Conservation (phyloP, 2,113 vertebrate species). For the Hemicordylus capensis region DNA sequence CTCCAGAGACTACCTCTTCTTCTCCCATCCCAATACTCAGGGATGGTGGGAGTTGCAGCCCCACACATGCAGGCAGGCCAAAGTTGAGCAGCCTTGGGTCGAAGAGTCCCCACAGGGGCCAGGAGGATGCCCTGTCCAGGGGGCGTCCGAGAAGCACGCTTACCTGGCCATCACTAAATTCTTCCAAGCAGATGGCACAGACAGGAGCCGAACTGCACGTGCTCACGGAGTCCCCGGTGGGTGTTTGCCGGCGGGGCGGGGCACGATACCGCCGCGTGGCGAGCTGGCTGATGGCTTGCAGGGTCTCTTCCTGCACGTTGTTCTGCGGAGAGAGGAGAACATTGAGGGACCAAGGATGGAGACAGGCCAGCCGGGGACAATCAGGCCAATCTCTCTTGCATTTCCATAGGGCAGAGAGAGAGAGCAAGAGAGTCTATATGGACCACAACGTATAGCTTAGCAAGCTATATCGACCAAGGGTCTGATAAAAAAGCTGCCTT, state of each 20-base stretch:
- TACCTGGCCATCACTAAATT: slow-evolving; percentile 97
- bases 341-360: neutral
- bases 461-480: too few species aligned
- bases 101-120: neutral
- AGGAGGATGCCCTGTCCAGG: neutral
- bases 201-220: slow-evolving; percentile 90
- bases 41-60: too few species aligned
- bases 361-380: too few species aligned
- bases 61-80: too few species aligned
- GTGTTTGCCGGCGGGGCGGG: slow-evolving; percentile 70
- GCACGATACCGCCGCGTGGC: slow-evolving; percentile 87
- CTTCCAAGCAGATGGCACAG: slow-evolving; percentile 96
- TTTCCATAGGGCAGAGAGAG: neutral
- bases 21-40: neutral
- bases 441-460: too few species aligned
- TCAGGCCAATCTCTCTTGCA: neutral
- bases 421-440: too few species aligned
- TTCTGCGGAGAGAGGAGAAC: slow-evolving; percentile 76
- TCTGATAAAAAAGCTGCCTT: too few species aligned
- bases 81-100: neutral
- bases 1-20: neutral
- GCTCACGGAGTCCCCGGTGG: slow-evolving; percentile 82
- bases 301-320: slow-evolving; percentile 90
- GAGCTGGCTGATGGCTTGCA: slow-evolving; percentile 88
- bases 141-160: neutral